Percentiles rank a stretch among this genome's conserved stretches.
phyloP scores from a whole-genome alignment of 2,888 invertebrate species.

The Orthosia incerta region DNA sequence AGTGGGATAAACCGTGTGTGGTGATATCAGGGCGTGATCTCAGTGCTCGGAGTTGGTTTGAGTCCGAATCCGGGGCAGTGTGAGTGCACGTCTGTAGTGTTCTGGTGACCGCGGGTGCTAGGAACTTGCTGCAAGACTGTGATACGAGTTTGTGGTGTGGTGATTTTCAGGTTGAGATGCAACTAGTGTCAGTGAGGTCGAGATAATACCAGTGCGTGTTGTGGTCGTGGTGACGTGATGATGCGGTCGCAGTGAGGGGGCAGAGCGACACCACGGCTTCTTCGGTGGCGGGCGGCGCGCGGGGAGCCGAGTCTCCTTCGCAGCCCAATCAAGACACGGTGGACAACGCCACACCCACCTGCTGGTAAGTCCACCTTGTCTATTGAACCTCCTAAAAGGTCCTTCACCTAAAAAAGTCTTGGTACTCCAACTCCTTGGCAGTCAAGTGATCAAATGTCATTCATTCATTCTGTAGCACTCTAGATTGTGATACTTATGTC shows the following conservation, averaged over 20 bases:
- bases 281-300: conserved; percentile 89
- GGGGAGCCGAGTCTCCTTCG: conserved; percentile 91
- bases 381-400: conserved; percentile 19
- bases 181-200: conserved; percentile 89
- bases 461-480: conserved; percentile 39
- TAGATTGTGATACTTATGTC: conserved; percentile 6
- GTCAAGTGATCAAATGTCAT: conserved; percentile 44
- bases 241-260: conserved; percentile 91
- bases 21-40: conserved; percentile 87
- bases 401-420: conserved; percentile 21
- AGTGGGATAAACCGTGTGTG: conserved; percentile 84
- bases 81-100: conserved; percentile 66
- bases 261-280: conserved; percentile 89
- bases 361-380: conserved; percentile 82
- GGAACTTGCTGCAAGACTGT: conserved; percentile 52
- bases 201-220: conserved; percentile 91
- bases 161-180: conserved; percentile 88
- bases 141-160: conserved; percentile 72
- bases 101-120: conserved; percentile 56
- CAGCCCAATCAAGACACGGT: conserved; percentile 90
- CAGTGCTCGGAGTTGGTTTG: conserved; percentile 65
- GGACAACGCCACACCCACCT: conserved; percentile 89
- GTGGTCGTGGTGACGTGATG: conserved; percentile 86
- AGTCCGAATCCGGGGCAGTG: conserved; percentile 64
- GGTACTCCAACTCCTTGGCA: conserved; percentile 26